Evolutionary conservation across 2,113 vertebrate genomes (phyloP).

Genomic region (Oceanites oceanicus): DNA sequence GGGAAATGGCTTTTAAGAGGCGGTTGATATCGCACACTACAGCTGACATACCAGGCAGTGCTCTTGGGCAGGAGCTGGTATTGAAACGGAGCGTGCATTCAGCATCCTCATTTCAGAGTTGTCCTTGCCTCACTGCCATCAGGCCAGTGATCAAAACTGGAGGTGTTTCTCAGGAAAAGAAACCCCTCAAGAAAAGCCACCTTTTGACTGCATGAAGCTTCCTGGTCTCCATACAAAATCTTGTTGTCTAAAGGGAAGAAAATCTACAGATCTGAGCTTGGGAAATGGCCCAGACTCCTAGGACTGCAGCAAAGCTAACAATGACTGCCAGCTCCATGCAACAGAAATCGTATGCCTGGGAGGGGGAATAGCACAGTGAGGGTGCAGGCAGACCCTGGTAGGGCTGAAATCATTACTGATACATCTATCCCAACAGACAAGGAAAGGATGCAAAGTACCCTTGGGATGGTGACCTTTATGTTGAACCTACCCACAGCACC

Average conservation of each 20-base stretch:
- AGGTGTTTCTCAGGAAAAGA: neutral
- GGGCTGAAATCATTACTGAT: neutral
- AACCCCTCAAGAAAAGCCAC: neutral
- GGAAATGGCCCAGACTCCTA: neutral
- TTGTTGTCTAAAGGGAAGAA: neutral
- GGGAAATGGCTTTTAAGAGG: neutral
- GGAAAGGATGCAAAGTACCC: neutral
- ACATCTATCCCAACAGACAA: neutral
- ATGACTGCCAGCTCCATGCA: neutral
- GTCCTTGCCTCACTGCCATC: neutral
- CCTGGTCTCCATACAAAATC: neutral
- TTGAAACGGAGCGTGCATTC: neutral
- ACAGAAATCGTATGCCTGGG: neutral
- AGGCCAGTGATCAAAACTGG: neutral
- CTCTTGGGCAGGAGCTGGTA: neutral
- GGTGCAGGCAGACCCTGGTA: neutral
- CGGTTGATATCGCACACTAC: fast-evolving
- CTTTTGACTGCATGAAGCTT: neutral
- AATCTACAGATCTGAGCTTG: neutral
- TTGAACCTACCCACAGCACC: neutral
- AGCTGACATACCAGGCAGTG: neutral
- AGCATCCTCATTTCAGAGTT: neutral
- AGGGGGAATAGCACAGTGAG: neutral
- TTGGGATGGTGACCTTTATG: neutral
- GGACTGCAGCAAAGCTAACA: neutral